These are phyloP conservation scores for Chaetodon trifascialis DNA, from an alignment of 2,113 vertebrate genomes.

Conservation along the genomic window DNA sequence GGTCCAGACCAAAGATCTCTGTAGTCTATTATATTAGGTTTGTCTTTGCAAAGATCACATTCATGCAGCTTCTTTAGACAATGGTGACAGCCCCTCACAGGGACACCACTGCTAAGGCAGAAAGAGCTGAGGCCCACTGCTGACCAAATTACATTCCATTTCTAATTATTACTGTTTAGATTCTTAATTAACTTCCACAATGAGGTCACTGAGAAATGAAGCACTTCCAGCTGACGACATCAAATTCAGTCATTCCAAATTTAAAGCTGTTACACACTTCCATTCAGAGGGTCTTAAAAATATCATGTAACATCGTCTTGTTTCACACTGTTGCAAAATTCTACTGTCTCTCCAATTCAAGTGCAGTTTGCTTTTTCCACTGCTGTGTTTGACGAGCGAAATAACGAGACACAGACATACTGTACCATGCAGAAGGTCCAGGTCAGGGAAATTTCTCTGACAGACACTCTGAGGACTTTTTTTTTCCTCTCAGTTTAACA, in stretches of 20 bases:
- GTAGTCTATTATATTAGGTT: neutral
- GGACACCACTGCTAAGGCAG: neutral
- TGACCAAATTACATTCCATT: conserved; percentile 11
- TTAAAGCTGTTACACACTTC: neutral
- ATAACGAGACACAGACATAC: neutral
- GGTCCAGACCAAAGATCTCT: no score
- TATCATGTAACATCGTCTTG: neutral
- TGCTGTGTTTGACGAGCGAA: conserved; percentile 2
- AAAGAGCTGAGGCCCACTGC: neutral
- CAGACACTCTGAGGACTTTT: conserved; percentile 8
- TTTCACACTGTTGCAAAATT: neutral
- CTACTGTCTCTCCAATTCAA: neutral
- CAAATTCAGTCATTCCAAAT: neutral
- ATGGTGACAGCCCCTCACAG: neutral
- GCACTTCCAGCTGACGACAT: neutral
- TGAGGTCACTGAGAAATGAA: conserved; percentile 5
- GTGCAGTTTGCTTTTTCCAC: neutral
- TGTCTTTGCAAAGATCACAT: neutral
- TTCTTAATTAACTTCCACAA: conserved; percentile 27
- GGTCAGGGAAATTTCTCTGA: conserved; percentile 5
- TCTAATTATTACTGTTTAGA: conserved; percentile 13
- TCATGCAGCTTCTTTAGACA: neutral
- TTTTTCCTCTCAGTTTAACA: conserved; percentile 7
- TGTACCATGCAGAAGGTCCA: conserved; percentile 8
- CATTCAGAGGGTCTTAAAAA: neutral